A percentile compares a stretch with the other conserved stretches of the same genome.
phyloP scores from a whole-genome alignment of 1,140 invertebrate species.

The Brachionus rubens region DNA sequence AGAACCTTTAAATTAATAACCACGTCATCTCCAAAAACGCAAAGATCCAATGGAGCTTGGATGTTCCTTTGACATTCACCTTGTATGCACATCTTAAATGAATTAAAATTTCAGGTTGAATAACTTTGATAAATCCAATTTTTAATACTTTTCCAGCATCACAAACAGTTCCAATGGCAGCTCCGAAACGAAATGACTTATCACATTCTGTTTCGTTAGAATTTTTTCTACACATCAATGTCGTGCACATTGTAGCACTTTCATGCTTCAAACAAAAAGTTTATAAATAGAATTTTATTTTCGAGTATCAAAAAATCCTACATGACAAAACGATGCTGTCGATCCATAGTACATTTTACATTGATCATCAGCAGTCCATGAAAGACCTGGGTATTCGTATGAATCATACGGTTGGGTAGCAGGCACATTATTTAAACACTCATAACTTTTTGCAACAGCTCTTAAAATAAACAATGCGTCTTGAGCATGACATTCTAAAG shows the following conservation, averaged over 20 bases:
- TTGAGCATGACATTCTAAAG: background rate
- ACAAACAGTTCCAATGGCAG: slow-evolving; percentile 21
- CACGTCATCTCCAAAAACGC: slow-evolving; percentile 32
- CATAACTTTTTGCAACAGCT: background rate
- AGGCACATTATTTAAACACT: slow-evolving; percentile 19
- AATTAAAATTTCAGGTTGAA: background rate
- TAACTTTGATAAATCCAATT: background rate
- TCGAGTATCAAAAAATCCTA: too few relatives aligned
- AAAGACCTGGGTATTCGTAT: slow-evolving; percentile 19
- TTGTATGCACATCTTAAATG: slow-evolving; percentile 15
- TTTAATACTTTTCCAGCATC: slow-evolving; percentile 12
- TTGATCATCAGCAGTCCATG: slow-evolving; percentile 42
- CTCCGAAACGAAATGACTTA: background rate
- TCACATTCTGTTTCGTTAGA: slow-evolving; percentile 5
- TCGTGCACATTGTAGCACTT: background rate
- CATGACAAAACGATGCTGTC: slow-evolving; percentile 20
- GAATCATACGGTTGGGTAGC: slow-evolving; percentile 8
- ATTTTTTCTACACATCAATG: slow-evolving; percentile 21
- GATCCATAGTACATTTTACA: slow-evolving; percentile 41
- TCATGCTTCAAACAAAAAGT: background rate
- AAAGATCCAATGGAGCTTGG: slow-evolving; percentile 13
- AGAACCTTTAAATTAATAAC: slow-evolving; percentile 2
- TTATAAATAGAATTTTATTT: background rate
- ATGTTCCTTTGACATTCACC: slow-evolving; percentile 23
- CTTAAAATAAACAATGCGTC: background rate